Evolutionary conservation across 2,113 vertebrate genomes (phyloP), one percentile per base, ranked within the genome.

Genomic region (Tetrax tetrax): DNA sequence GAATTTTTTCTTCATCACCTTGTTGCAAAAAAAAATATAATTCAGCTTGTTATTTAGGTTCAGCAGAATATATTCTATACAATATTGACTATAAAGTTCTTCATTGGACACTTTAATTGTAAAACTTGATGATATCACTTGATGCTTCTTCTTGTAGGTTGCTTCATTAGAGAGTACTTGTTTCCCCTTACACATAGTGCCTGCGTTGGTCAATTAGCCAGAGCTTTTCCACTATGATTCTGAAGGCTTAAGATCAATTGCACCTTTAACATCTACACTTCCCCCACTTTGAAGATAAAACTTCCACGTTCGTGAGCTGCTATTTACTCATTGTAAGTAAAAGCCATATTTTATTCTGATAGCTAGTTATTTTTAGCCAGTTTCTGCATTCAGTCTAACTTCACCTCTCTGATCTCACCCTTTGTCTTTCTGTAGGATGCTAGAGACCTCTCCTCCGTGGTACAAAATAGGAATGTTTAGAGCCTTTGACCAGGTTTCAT

Each of bases 1-100:
- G 14, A 43, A 14, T 65, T 76, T 66, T 53, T 81, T 77, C 56
- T 70, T 77, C 53, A 77, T 70, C 27, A 37, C 33, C 66, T 72
- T 37, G 63, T 53, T 21, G 19, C 14, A 63, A 45, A 33, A 63
- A 45, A 33, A 25, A 71, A 38, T 47, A 48, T 59, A 78, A 66
- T 83, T 38, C 56, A 45, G 45, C 17, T 25, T 56, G 33, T 68
- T 72, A 63, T 25, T 63, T 66, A 61, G 51, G 23, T 71, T 14
- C 43, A 82, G 33, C 28, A 92, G 48, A 71, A 87, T 23, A 78
- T n/a, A 64, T 75, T 94, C 79, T 50, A 11, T 95, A 25, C 7
- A 71, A 87, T 95, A 95, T 69, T 97, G 84, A 90, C 92, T 92
- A 89, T 90, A 82, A 90, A 94, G 22, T 20, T 35, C 45, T 95